Conservation (phyloP, 1,140 invertebrate genomes). For the Caenorhabditis brenneri region DNA sequence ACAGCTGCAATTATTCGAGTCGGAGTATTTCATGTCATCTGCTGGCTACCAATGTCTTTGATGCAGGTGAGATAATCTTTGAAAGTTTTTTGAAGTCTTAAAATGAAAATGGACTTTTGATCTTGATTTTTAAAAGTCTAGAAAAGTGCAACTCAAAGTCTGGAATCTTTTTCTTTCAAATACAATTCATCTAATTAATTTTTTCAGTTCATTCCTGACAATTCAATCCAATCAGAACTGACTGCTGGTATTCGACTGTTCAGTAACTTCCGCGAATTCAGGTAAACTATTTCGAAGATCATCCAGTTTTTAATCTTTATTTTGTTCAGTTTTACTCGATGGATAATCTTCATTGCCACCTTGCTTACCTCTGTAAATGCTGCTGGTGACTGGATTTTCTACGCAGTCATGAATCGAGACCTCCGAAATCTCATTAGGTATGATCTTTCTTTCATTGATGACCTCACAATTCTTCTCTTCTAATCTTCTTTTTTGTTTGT, state of each 20-base stretch:
- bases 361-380: slow-evolving; percentile 69
- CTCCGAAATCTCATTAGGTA: slow-evolving; percentile 70
- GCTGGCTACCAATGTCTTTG: slow-evolving; percentile 69
- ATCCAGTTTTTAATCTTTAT: not conserved
- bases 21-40: slow-evolving; percentile 68
- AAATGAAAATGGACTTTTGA: not conserved
- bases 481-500: not conserved
- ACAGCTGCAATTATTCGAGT: slow-evolving; percentile 67
- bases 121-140: not conserved
- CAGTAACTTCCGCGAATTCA: slow-evolving; percentile 52
- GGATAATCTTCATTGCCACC: slow-evolving; percentile 64
- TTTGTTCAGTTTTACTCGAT: slow-evolving; percentile 46
- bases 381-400: slow-evolving; percentile 69
- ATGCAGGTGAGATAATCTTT: slow-evolving; percentile 56
- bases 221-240: slow-evolving; percentile 41
- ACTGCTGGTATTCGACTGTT: slow-evolving; percentile 51
- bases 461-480: not conserved
- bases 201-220: slow-evolving; percentile 45
- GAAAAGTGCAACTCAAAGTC: not conserved
- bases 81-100: not conserved
- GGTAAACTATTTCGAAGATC: slow-evolving; percentile 6
- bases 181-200: not conserved
- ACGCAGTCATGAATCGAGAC: slow-evolving; percentile 68
- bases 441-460: not conserved
- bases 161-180: not conserved